These are phyloP conservation scores for Nematolebias whitei DNA, from an alignment of 2,113 vertebrate genomes.

Conservation along the genomic window DNA sequence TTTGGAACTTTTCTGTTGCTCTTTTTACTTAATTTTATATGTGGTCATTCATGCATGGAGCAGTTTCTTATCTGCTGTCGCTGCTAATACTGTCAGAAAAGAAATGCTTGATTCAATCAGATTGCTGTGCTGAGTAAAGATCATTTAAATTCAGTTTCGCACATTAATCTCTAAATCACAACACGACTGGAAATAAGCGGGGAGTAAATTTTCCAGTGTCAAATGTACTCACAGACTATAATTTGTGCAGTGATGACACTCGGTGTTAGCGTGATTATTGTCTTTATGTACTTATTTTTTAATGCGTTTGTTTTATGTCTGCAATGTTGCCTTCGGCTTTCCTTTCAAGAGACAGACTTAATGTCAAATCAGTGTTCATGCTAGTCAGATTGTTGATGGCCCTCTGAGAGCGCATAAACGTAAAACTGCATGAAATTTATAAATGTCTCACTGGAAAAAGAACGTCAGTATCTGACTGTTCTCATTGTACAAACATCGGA, in stretches of 20 bases:
- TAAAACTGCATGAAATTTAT: slow-evolving; percentile 23
- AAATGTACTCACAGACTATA: neutral
- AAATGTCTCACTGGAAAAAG: slow-evolving; percentile 16
- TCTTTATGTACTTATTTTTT: slow-evolving; percentile 11
- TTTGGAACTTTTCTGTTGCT: slow-evolving; percentile 12
- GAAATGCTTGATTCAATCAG: slow-evolving; percentile 55
- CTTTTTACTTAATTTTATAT: slow-evolving; percentile 17
- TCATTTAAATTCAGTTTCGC: slow-evolving; percentile 57
- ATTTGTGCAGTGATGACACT: slow-evolving; percentile 4
- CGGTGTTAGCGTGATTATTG: slow-evolving; percentile 3
- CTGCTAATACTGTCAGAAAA: slow-evolving; percentile 59
- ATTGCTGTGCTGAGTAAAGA: slow-evolving; percentile 30
- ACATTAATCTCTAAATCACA: slow-evolving; percentile 36
- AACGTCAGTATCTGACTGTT: slow-evolving; percentile 24
- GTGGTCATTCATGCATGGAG: slow-evolving; percentile 38
- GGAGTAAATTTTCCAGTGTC: slow-evolving; percentile 28
- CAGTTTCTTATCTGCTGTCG: slow-evolving; percentile 53
- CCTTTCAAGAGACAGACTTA: slow-evolving; percentile 2
- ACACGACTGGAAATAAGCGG: slow-evolving; percentile 17
- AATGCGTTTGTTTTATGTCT: slow-evolving; percentile 13
- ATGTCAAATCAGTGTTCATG: slow-evolving; percentile 19
- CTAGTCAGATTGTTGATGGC: slow-evolving; percentile 12
- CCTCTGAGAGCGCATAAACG: slow-evolving; percentile 1
- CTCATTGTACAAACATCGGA: slow-evolving; percentile 11
- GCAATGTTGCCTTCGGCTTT: neutral